Evolutionary conservation across 2,113 vertebrate species (phyloP).

Genomic region (Orthonyx spaldingii): DNA sequence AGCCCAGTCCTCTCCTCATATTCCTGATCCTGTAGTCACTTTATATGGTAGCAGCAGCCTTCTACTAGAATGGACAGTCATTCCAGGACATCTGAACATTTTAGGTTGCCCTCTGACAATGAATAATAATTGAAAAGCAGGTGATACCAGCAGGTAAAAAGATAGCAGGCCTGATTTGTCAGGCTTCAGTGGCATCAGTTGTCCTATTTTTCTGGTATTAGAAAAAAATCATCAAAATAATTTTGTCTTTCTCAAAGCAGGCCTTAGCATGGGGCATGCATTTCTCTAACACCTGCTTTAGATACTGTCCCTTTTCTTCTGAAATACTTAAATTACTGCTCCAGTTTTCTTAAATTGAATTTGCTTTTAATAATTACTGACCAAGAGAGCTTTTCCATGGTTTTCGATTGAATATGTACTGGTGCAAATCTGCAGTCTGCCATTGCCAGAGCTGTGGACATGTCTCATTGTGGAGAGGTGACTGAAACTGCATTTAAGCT

Average conservation of each 20-base stretch:
- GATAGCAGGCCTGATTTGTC: background rate
- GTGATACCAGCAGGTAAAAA: background rate
- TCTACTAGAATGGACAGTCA: background rate
- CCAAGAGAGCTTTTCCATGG: background rate
- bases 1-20: rapidly evolving
- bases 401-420: background rate
- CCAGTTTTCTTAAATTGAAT: background rate
- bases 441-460: background rate
- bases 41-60: background rate
- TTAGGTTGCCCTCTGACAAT: background rate
- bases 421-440: background rate
- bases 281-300: background rate
- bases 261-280: background rate
- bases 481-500: background rate
- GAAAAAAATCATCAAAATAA: background rate
- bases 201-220: background rate
- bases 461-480: background rate
- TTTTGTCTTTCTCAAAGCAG: background rate
- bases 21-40: background rate
- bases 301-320: background rate
- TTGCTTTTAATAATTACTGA: background rate
- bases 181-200: background rate
- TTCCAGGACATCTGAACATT: background rate
- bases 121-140: background rate
- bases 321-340: background rate